Conservation (phyloP, 1,140 invertebrate genomes). For the Scylla paramamosain region DNA sequence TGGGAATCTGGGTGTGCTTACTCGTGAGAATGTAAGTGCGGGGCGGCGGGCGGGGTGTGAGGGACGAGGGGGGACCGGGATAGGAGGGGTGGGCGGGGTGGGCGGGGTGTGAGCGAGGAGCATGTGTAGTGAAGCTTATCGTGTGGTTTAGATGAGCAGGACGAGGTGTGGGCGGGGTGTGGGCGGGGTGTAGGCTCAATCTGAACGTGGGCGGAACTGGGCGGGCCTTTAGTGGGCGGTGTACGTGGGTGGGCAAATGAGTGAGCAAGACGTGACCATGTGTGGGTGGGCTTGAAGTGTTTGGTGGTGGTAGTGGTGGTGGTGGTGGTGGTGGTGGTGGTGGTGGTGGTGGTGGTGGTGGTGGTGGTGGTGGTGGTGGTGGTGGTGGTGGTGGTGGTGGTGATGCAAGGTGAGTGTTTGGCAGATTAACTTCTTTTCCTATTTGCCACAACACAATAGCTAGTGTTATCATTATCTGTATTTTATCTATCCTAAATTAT, state of each 20-base stretch:
- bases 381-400: too few species aligned
- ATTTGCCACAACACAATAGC: too few species aligned
- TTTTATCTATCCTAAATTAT: too few species aligned
- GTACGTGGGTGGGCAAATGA: background rate
- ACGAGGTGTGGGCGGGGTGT: background rate
- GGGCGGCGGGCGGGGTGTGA: background rate
- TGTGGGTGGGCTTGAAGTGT: background rate
- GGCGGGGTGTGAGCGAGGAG: too few species aligned
- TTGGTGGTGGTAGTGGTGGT: too few species aligned
- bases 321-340: too few species aligned
- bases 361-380: too few species aligned
- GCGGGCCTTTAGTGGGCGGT: background rate
- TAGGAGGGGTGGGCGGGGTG: too few species aligned
- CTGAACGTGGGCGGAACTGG: background rate
- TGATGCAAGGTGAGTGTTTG: background rate
- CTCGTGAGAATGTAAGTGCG: background rate
- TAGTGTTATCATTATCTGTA: too few species aligned
- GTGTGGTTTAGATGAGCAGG: too few species aligned
- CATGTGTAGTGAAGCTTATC: too few species aligned
- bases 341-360: too few species aligned
- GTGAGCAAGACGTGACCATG: slow-evolving; percentile 10
- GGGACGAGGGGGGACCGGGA: background rate
- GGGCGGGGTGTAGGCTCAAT: background rate
- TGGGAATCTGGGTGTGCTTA: slow-evolving; percentile 11
- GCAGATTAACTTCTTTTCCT: background rate